phyloP scores from a whole-genome alignment of 1,140 invertebrate genomes.

The Drosophila lacteicornis region DNA sequence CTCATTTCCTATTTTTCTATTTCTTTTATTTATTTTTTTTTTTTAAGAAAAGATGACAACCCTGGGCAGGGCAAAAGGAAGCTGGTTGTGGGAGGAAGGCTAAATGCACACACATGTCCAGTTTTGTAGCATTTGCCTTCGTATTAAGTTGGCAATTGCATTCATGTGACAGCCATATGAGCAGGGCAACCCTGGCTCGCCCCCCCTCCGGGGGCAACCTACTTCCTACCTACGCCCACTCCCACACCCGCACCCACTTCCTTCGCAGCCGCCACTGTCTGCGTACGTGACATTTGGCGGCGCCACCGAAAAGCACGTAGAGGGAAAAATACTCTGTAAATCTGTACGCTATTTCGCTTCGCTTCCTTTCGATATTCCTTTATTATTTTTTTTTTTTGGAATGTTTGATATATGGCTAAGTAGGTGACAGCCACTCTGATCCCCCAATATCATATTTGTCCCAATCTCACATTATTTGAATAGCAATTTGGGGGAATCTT shows the following conservation, averaged over 20 bases:
- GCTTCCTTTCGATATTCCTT: slow-evolving; percentile 6
- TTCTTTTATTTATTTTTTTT: background rate
- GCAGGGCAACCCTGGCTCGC: slow-evolving; percentile 21
- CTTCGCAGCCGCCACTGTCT: slow-evolving; percentile 56
- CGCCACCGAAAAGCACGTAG: slow-evolving; percentile 74
- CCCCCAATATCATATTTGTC: slow-evolving; percentile 1
- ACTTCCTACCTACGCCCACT: background rate
- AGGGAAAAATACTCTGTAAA: slow-evolving; percentile 76
- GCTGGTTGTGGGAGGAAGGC: background rate
- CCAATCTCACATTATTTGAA: background rate
- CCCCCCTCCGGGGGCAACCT: background rate
- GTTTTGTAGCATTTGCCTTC: slow-evolving; percentile 53
- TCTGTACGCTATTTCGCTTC: slow-evolving; percentile 65
- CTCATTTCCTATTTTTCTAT: too few species aligned
- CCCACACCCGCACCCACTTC: slow-evolving; percentile 7
- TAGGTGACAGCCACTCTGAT: slow-evolving; percentile 8
- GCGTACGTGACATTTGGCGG: slow-evolving; percentile 79
- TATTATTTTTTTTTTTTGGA: background rate
- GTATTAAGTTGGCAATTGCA: slow-evolving; percentile 58
- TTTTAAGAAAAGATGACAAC: slow-evolving; percentile 21
- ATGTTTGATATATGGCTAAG: slow-evolving; percentile 11
- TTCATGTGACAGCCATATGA: slow-evolving; percentile 54
- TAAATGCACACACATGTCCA: slow-evolving; percentile 25
- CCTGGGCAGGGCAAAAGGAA: background rate
- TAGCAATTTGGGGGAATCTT: background rate